Conservation (phyloP, 2,113 vertebrate species). For the Sylvilagus bachmani region DNA sequence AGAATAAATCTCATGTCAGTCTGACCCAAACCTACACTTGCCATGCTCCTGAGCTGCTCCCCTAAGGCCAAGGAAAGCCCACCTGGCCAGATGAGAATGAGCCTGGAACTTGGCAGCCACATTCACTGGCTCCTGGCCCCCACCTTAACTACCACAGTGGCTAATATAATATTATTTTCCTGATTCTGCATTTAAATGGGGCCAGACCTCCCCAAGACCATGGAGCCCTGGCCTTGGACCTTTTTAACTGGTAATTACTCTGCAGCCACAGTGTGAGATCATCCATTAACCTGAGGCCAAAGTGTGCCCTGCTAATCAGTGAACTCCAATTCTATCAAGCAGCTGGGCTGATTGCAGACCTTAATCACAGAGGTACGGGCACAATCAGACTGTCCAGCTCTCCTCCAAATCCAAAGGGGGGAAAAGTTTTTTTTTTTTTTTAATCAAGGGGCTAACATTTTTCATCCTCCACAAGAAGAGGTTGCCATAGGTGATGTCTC, state of each 20-base stretch:
- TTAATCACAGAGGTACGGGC: slow-evolving; percentile 86
- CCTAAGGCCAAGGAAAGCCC: not conserved
- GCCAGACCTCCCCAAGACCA: slow-evolving; percentile 86
- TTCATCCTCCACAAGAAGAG: slow-evolving; percentile 44
- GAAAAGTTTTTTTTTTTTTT: slow-evolving; percentile 70
- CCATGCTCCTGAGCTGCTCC: not conserved
- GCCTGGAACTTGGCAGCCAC: slow-evolving; percentile 59
- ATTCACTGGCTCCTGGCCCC: not conserved
- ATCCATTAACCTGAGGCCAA: slow-evolving; percentile 91
- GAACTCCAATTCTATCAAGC: slow-evolving; percentile 85
- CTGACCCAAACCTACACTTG: not conserved
- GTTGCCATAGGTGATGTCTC: slow-evolving; percentile 52
- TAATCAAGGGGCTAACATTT: slow-evolving; percentile 74
- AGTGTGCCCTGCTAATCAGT: slow-evolving; percentile 90
- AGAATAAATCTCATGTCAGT: not conserved
- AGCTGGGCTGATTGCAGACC: slow-evolving; percentile 85
- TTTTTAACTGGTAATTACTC: slow-evolving; percentile 90
- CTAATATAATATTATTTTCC: slow-evolving; percentile 80
- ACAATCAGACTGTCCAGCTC: slow-evolving; percentile 82
- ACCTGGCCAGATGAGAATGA: slow-evolving; percentile 33
- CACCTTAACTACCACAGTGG: slow-evolving; percentile 58
- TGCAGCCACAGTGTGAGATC: slow-evolving; percentile 87
- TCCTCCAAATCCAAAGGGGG: slow-evolving; percentile 72
- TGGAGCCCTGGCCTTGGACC: slow-evolving; percentile 83
- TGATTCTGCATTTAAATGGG: slow-evolving; percentile 82